phyloP scores from a whole-genome alignment of 2,113 vertebrate species.

The Tragelaphus strepsiceros region DNA sequence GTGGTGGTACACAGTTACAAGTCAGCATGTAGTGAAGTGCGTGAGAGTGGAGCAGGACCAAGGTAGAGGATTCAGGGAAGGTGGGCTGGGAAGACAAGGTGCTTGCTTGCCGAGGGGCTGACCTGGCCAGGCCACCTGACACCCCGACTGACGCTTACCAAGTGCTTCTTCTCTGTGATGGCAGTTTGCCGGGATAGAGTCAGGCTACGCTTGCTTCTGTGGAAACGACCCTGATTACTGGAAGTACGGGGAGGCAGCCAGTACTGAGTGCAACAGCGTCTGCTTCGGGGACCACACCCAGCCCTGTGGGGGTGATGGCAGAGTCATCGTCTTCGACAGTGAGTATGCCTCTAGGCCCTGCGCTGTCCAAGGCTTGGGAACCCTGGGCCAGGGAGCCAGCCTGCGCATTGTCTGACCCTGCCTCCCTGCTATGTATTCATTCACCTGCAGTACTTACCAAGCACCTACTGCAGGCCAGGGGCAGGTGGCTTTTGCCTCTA shows the following conservation, averaged over 20 bases:
- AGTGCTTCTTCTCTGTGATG: conserved; percentile 67
- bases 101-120: neutral
- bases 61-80: neutral
- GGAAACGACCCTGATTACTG: conserved; percentile 92
- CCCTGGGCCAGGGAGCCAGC: neutral
- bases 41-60: neutral
- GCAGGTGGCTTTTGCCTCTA: neutral
- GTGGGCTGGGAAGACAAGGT: neutral
- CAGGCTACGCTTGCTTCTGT: conserved; percentile 97
- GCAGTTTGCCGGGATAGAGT: conserved; percentile 97
- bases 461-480: neutral
- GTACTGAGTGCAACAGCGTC: conserved; percentile 95
- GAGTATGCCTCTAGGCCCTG: conserved; percentile 71
- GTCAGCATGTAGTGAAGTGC: neutral
- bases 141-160: neutral
- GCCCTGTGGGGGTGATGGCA: conserved; percentile 96
- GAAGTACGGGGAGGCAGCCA: conserved; percentile 87
- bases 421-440: neutral
- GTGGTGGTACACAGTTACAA: neutral
- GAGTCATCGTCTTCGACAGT: conserved; percentile 97
- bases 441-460: neutral
- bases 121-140: neutral
- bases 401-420: neutral
- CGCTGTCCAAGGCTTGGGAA: neutral
- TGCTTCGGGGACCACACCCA: conserved; percentile 97